Percentiles rank a stretch among this genome's conserved stretches.
phyloP scores from a whole-genome alignment of 2,797 vertebrate species.

The Peromyscus aztecus region DNA sequence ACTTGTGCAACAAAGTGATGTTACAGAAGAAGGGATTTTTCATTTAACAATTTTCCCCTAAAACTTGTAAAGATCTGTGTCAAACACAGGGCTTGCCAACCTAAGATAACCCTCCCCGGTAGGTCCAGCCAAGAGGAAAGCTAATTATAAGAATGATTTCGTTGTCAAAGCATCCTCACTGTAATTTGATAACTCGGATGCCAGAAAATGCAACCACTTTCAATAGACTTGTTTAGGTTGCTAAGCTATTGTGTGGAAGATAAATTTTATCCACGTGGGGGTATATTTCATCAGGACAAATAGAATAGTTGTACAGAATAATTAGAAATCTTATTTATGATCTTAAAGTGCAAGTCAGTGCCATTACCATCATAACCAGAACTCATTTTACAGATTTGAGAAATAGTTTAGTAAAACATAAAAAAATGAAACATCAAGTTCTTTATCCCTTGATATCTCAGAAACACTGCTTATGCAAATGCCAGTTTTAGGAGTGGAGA shows the following conservation, averaged over 20 bases:
- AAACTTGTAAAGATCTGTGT: neutral
- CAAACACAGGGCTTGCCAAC: neutral
- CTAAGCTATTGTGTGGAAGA: neutral
- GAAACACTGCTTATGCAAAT: neutral
- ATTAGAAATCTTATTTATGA: neutral
- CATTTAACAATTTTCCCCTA: neutral
- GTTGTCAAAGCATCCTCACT: neutral
- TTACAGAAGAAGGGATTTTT: neutral
- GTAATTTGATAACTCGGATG: neutral
- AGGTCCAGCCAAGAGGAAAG: neutral
- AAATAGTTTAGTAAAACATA: neutral
- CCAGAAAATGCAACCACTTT: neutral
- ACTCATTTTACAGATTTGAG: neutral
- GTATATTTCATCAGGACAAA: neutral
- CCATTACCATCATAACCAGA: neutral
- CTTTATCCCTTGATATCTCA: neutral
- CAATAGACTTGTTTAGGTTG: neutral
- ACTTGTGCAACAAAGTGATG: neutral
- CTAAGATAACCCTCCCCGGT: neutral
- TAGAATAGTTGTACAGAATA: neutral
- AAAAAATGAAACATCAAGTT: neutral
- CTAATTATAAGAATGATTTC: neutral
- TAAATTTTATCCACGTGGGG: neutral
- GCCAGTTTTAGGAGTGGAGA: neutral
- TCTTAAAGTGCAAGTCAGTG: neutral